These are phyloP conservation scores for Lacerta agilis DNA, from an alignment of 2,797 vertebrate species.

Conservation along the genomic window DNA sequence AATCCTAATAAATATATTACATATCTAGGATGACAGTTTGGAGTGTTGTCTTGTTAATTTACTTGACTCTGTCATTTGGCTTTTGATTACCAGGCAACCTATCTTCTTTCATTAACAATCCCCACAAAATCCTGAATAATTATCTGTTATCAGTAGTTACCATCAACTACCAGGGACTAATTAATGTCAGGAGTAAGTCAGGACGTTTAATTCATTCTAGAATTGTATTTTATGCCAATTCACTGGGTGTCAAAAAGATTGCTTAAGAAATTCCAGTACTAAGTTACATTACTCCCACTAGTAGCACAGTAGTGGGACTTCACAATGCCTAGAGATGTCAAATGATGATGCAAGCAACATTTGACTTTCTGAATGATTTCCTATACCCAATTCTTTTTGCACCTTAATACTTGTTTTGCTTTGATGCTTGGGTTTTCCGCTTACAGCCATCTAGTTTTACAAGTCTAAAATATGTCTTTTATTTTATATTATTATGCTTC, in stretches of 20 bases:
- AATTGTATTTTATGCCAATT: conserved; percentile 3
- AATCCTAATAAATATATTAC: conserved; percentile 28
- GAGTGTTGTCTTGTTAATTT: conserved; percentile 41
- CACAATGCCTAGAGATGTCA: background rate
- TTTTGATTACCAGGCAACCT: conserved; percentile 35
- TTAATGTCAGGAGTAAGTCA: conserved; percentile 44
- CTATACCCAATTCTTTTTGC: background rate
- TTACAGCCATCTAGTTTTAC: conserved; percentile 2
- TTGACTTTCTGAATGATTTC: background rate
- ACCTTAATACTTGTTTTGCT: conserved; percentile 34
- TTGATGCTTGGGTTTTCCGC: conserved; percentile 35
- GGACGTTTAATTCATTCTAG: conserved; percentile 12
- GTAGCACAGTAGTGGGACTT: background rate
- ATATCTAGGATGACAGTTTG: conserved; percentile 1
- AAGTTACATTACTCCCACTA: background rate
- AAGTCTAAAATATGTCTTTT: conserved; percentile 23
- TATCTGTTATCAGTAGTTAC: conserved; percentile 44
- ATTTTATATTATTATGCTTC: conserved; percentile 15
- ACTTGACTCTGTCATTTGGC: conserved; percentile 10
- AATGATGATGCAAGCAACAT: background rate
- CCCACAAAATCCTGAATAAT: conserved; percentile 38
- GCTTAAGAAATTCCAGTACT: conserved; percentile 12
- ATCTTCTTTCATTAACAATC: conserved; percentile 44
- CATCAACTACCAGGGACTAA: conserved; percentile 43
- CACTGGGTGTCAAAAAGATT: background rate